Evolutionary conservation across 2,797 vertebrate genomes (phyloP).

Genomic region (Emys orbicularis): DNA sequence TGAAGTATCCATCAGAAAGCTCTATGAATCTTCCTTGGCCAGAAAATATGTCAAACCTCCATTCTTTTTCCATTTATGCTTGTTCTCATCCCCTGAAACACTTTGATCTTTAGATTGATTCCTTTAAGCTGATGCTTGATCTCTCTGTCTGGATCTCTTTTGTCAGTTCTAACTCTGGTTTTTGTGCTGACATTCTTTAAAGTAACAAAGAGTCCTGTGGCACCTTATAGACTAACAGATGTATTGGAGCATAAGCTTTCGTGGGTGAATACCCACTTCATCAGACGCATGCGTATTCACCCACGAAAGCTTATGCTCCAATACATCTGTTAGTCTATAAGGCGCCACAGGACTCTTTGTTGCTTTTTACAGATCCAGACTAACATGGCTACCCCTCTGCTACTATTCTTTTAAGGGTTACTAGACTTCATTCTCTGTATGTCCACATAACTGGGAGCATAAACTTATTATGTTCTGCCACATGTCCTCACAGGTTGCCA

Average conservation of each 20-base stretch:
- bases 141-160: not conserved
- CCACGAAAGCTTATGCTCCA: no score
- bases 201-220: no score
- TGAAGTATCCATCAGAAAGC: not conserved
- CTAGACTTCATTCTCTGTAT: not conserved
- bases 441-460: not conserved
- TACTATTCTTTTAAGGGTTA: not conserved
- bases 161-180: not conserved
- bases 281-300: no score
- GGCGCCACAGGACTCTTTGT: no score
- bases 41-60: not conserved
- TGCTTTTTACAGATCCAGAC: no score
- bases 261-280: no score
- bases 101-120: not conserved
- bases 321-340: no score
- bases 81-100: not conserved
- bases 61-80: not conserved
- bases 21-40: not conserved
- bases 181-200: not conserved
- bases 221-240: no score
- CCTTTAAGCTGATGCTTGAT: not conserved
- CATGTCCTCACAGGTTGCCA: not conserved
- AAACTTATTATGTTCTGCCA: not conserved
- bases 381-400: no score
- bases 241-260: no score